A percentile compares a stretch with the other conserved stretches of the same genome.
These are phyloP conservation scores for Actias luna DNA, from an alignment of 2,888 invertebrate species.

Conservation along the genomic window DNA sequence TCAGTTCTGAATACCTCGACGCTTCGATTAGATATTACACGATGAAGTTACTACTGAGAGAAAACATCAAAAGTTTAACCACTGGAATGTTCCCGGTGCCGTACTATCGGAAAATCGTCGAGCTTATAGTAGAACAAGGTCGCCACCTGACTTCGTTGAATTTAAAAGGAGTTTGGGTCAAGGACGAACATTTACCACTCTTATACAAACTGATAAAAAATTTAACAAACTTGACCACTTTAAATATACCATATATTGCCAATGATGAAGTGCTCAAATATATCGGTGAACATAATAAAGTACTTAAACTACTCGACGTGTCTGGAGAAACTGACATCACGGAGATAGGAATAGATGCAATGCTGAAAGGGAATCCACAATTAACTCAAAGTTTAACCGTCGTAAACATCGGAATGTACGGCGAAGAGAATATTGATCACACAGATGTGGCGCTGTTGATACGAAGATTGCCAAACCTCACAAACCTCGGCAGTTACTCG, in stretches of 20 bases:
- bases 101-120: slow-evolving; percentile 86
- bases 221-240: slow-evolving; percentile 80
- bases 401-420: slow-evolving; percentile 86
- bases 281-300: slow-evolving; percentile 79
- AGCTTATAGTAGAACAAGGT: slow-evolving; percentile 84
- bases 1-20: slow-evolving; percentile 85
- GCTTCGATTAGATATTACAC: slow-evolving; percentile 85
- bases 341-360: slow-evolving; percentile 82
- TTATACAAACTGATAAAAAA: slow-evolving; percentile 83
- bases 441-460: slow-evolving; percentile 84
- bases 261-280: slow-evolving; percentile 85
- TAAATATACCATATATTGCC: slow-evolving; percentile 87
- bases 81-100: slow-evolving; percentile 87
- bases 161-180: slow-evolving; percentile 88
- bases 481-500: slow-evolving; percentile 85
- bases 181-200: slow-evolving; percentile 84
- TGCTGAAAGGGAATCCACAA: slow-evolving; percentile 78
- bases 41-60: slow-evolving; percentile 83
- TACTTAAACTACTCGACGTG: slow-evolving; percentile 83
- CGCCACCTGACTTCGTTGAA: slow-evolving; percentile 84
- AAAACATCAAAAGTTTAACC: slow-evolving; percentile 84
- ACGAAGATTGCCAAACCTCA: slow-evolving; percentile 83
- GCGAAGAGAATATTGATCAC: slow-evolving; percentile 85
- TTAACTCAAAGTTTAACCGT: slow-evolving; percentile 81
- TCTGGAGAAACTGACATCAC: slow-evolving; percentile 87